phyloP scores from a whole-genome alignment of 2,888 invertebrate species.

The Mycalesis mineus region DNA sequence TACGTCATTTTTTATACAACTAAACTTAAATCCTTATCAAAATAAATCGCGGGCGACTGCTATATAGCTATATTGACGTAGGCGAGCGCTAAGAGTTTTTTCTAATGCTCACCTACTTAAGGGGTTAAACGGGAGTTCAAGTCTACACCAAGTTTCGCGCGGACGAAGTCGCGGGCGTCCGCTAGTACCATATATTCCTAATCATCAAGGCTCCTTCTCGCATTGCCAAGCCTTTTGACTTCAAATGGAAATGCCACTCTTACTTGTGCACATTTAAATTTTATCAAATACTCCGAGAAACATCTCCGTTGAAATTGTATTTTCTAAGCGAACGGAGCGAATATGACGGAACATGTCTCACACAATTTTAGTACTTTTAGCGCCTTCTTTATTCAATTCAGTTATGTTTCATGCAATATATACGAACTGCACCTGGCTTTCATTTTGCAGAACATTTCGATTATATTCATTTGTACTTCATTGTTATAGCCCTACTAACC shows the following conservation, averaged over 20 bases:
- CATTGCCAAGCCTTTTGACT: conserved; percentile 21
- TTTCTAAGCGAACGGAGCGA: conserved; percentile 28
- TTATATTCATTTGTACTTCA: no score
- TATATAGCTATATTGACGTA: no score
- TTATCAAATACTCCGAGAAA: conserved; percentile 29
- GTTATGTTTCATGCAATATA: conserved; percentile 4
- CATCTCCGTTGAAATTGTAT: conserved; percentile 30
- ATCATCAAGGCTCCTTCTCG: conserved; percentile 4
- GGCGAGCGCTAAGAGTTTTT: no score
- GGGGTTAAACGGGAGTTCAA: no score
- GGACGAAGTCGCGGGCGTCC: no score
- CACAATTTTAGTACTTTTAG: conserved; percentile 20
- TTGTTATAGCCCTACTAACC: no score
- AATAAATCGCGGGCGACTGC: no score
- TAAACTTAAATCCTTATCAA: no score
- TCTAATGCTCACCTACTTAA: no score
- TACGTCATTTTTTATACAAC: no score
- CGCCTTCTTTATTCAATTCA: conserved; percentile 10
- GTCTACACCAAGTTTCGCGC: no score
- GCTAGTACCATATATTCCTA: no score
- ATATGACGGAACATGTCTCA: conserved; percentile 25
- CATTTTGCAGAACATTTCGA: not conserved
- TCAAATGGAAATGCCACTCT: conserved; percentile 29
- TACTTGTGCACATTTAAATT: conserved; percentile 31
- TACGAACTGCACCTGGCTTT: not conserved